Evolutionary conservation across 2,113 vertebrate genomes (phyloP), one percentile per base, ranked within the genome.

Genomic region (Silurus meridionalis): DNA sequence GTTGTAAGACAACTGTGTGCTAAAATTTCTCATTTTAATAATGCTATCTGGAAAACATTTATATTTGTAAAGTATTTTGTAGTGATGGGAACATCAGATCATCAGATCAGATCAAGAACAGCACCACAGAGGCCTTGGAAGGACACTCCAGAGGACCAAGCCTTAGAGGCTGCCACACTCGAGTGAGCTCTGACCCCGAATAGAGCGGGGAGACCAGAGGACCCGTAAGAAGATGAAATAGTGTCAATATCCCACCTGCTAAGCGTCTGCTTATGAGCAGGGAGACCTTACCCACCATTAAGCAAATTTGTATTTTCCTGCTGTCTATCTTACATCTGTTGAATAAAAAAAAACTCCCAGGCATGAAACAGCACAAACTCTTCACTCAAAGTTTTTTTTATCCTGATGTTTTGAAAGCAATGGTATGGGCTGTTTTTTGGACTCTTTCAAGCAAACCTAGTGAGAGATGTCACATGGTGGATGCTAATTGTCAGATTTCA

Each of bases 401-500:
- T 14, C 57, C 37, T 75, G 57, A 50, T 19, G 50, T 50, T 61
- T 77, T 84, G 69, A 28, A 64, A 28, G 17, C 15, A 75, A n/a
- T 28, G 17, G 25, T 71, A 77, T 60, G 11, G 9, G 83, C 48
- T 53, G 67, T 77, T 80, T 80, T 8, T 10, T 25, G 53, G 61
- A 48, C 67, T 53, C 90, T 93, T 90, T 90, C 88, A 87, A 93
- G 90, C 91, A 91, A 89, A 90, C 83, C 89, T 88, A 90, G 80
- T 50, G 86, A 92, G 83, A 92, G 93, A 92, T 95, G 95, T 96
- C 96, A 97, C 95, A 96, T 94, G 95, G 93, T 93, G 95, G 93
- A 95, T 95, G 95, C 95, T 97, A 96, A 97, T 96, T 96, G 95
- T 96, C 96, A 91, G 95, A 93, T 96, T 96, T 96, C 96, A 95